A percentile compares a stretch with the other conserved stretches of the same genome.
phyloP scores from a whole-genome alignment of 2,797 vertebrate genomes.

The Pteropus rufus region DNA sequence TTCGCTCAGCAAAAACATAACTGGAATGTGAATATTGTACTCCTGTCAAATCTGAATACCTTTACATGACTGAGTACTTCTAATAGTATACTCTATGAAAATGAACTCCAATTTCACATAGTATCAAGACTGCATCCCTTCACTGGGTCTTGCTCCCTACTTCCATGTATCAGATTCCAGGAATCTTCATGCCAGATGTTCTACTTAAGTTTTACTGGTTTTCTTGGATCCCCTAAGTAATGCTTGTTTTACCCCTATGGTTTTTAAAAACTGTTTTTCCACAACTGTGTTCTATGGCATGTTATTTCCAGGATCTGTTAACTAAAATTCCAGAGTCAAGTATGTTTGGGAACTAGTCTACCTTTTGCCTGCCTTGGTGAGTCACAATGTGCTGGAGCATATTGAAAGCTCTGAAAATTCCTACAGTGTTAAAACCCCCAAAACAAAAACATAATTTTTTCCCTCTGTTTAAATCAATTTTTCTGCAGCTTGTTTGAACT shows the following conservation, averaged over 20 bases:
- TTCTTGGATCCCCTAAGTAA: background rate
- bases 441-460: background rate
- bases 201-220: background rate
- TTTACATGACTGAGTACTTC: background rate
- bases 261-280: background rate
- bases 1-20: background rate
- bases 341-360: background rate
- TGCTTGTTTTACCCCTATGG: background rate
- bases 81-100: background rate
- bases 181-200: background rate
- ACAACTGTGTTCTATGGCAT: background rate
- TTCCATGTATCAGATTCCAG: background rate
- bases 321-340: background rate
- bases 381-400: background rate
- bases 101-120: background rate
- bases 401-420: background rate
- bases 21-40: conserved; percentile 14
- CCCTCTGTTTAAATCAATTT: background rate
- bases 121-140: background rate
- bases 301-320: background rate
- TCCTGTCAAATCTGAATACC: background rate
- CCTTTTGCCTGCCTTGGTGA: background rate
- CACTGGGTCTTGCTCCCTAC: background rate
- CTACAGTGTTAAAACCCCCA: background rate
- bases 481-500: background rate